Conservation (phyloP, 2,113 vertebrate species). For the Crotalus tigris region DNA sequence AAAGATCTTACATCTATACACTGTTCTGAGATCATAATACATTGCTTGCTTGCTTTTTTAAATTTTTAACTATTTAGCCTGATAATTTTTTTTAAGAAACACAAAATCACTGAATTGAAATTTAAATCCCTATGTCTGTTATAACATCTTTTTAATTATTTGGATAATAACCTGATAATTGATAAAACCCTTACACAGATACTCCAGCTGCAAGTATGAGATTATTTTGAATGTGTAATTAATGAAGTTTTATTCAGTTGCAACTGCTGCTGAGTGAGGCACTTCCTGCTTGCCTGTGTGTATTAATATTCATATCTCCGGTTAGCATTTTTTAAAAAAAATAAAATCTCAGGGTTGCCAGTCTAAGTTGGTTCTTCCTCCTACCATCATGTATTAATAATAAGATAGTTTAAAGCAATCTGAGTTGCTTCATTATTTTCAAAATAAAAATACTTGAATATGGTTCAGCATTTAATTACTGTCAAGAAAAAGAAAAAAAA, state of each 20-base stretch:
- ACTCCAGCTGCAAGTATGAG: neutral
- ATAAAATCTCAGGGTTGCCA: neutral
- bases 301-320: constrained; percentile 9
- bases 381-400: neutral
- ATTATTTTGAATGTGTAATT: constrained; percentile 1
- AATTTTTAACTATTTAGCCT: neutral
- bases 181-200: neutral
- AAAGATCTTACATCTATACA: neutral
- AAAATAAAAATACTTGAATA: neutral
- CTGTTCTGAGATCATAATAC: neutral
- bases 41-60: neutral
- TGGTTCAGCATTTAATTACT: constrained; percentile 14
- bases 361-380: neutral
- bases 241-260: neutral
- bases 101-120: neutral
- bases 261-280: neutral
- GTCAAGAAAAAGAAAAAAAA: neutral
- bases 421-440: constrained; percentile 16
- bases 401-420: neutral
- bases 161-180: neutral
- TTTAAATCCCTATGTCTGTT: neutral
- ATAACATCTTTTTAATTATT: neutral
- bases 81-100: neutral
- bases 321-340: neutral
- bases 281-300: neutral